These are phyloP conservation scores for Andrena marginata DNA, from an alignment of 2,888 invertebrate species.

Conservation along the genomic window DNA sequence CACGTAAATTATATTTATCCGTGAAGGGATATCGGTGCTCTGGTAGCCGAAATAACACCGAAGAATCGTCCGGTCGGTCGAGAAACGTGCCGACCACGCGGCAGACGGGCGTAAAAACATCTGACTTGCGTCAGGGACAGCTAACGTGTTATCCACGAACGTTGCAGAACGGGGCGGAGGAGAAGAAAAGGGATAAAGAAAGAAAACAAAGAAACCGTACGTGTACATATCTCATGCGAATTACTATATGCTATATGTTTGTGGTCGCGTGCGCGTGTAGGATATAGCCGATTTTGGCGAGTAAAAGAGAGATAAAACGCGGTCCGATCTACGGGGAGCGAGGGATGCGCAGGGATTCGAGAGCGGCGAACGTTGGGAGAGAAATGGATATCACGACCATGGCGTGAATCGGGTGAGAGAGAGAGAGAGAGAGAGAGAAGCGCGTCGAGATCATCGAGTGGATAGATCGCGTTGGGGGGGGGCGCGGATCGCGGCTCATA, in stretches of 20 bases:
- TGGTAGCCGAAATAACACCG: conserved; percentile 55
- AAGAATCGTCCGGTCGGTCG: conserved; percentile 20
- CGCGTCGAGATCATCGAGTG: neutral
- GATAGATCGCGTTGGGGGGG: neutral
- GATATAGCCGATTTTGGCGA: neutral
- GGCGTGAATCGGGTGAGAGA: neutral
- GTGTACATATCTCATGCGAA: conserved; percentile 39
- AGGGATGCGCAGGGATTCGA: neutral
- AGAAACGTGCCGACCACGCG: conserved; percentile 25
- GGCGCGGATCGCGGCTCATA: neutral
- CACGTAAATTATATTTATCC: conserved; percentile 22
- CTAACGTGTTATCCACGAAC: conserved; percentile 24
- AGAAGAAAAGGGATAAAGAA: conserved; percentile 2
- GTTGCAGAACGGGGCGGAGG: conserved; percentile 17
- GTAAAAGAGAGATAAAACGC: neutral
- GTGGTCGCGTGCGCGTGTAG: no score
- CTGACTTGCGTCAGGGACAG: conserved; percentile 27
- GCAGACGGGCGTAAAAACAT: conserved; percentile 31
- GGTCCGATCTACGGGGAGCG: neutral
- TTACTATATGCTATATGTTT: neutral
- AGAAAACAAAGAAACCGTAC: conserved; percentile 7
- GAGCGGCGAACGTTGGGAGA: neutral
- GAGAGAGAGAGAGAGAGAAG: neutral
- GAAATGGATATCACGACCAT: neutral
- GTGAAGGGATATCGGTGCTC: conserved; percentile 33